A percentile compares a stretch with the other conserved stretches of the same genome.
phyloP scores from a whole-genome alignment of 1,140 invertebrate species.

The Listronotus bonariensis region DNA sequence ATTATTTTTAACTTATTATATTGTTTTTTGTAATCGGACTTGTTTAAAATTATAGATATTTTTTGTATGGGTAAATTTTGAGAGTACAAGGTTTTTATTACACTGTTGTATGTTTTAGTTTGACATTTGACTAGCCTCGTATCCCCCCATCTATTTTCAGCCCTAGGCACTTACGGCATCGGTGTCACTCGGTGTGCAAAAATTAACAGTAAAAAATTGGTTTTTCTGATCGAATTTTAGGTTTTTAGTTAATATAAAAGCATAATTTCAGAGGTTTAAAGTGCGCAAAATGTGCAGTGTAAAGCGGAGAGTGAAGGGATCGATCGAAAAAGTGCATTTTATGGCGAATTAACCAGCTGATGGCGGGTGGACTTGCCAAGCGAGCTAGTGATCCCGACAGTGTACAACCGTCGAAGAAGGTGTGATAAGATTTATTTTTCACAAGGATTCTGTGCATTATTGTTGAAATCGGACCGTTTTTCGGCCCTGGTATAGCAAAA shows the following conservation, averaged over 20 bases:
- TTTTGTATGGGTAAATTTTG: too few species aligned
- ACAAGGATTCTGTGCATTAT: not conserved
- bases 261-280: slow-evolving; percentile 32
- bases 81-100: too few species aligned
- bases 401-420: slow-evolving; percentile 29
- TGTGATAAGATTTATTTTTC: slow-evolving; percentile 27
- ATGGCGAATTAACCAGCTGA: slow-evolving; percentile 55
- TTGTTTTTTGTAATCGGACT: too few species aligned
- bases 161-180: slow-evolving; percentile 57
- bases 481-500: not conserved
- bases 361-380: slow-evolving; percentile 53
- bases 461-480: slow-evolving; percentile 14
- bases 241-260: slow-evolving; percentile 14
- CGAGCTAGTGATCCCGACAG: slow-evolving; percentile 40
- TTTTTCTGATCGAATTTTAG: slow-evolving; percentile 25
- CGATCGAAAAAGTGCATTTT: slow-evolving; percentile 46
- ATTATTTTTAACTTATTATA: too few species aligned
- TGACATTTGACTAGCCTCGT: slow-evolving; percentile 37
- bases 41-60: too few species aligned
- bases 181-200: slow-evolving; percentile 49
- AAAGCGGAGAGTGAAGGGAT: slow-evolving; percentile 35
- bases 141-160: slow-evolving; percentile 57
- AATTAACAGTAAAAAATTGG: slow-evolving; percentile 39
- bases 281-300: slow-evolving; percentile 40
- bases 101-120: too few species aligned